A percentile compares a stretch with the other conserved stretches of the same genome.
Evolutionary conservation across 2,113 vertebrate species (phyloP).

Genomic region (Rutilus rutilus): DNA sequence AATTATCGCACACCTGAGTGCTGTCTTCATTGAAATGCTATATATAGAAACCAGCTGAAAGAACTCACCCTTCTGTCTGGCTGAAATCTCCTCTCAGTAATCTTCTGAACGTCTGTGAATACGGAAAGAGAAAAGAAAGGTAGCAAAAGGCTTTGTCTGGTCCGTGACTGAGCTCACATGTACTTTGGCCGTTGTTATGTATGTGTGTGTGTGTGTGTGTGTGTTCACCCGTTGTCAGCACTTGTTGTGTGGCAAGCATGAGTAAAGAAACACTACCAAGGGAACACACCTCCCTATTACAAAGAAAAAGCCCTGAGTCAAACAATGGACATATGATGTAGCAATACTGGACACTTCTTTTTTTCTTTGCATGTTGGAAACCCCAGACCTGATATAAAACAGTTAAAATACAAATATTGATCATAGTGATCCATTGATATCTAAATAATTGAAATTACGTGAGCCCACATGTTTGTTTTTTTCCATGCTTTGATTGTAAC

Average conservation of each 20-base stretch:
- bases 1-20: background rate
- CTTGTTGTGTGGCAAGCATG: slow-evolving; percentile 46
- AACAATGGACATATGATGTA: background rate
- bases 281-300: slow-evolving; percentile 49
- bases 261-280: slow-evolving; percentile 46
- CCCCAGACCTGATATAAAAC: background rate
- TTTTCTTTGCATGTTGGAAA: background rate
- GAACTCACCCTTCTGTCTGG: slow-evolving; percentile 36
- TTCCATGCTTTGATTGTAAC: background rate
- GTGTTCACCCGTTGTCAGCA: slow-evolving; percentile 48
- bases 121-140: slow-evolving; percentile 19
- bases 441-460: background rate
- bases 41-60: background rate
- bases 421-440: background rate
- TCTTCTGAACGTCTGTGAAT: background rate
- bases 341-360: background rate
- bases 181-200: slow-evolving; percentile 50
- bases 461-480: background rate
- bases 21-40: background rate
- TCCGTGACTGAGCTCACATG: slow-evolving; percentile 40
- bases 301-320: slow-evolving; percentile 37
- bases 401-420: background rate
- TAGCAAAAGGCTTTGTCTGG: slow-evolving; percentile 40
- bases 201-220: slow-evolving; percentile 30
- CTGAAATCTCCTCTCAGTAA: background rate